Evolutionary conservation across 2,113 vertebrate species (phyloP), one percentile per base, ranked within the genome.

Genomic region (Epinephelus lanceolatus): DNA sequence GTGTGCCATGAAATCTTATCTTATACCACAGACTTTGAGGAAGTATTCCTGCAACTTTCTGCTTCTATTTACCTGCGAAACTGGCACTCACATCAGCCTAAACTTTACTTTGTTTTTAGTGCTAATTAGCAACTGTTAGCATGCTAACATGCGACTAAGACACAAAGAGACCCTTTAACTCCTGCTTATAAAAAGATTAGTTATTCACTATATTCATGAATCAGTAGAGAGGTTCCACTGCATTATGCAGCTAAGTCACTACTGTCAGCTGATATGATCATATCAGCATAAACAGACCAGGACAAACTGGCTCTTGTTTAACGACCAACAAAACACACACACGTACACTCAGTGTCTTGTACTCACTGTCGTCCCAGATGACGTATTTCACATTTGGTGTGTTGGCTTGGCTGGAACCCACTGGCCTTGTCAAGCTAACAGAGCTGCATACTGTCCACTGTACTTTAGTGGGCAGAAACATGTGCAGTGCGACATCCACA

Each of bases 291-390:
- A 37, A 37, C 49, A 69, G 15, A 70, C 25, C 71, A 12, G 66
- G 71, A 77, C 47, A 47, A 27, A 72, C 80, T n/a, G 56, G 57
- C 25, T 80, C 15, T 63, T 18, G 27, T 10, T 55, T 19, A 68
- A 60, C 33, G 25, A 5, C 7, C 5, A 37, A 7, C 6, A 37
- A 63, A 37, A 62, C 59, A 51, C 23, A 56, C 63, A 21, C 13
- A 55, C 11, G 2, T 12, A 53, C 3, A 14, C 37, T 6, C 61
- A 63, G 17, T 18, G 7, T 37, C 27, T 11, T 68, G 53, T 15
- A 1, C n/a, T 60, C 10, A 23, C 51, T 53, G 52, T 15, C 1
- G 0, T 70, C 65, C n/a, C n/a, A 21, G 23, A 27, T 21, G 21
- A 42, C 47, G 40, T 51, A 21, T 21, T 21, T 21, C 25, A 33